Evolutionary conservation across 2,113 vertebrate species (phyloP).

Genomic region (Pao palembangensis): DNA sequence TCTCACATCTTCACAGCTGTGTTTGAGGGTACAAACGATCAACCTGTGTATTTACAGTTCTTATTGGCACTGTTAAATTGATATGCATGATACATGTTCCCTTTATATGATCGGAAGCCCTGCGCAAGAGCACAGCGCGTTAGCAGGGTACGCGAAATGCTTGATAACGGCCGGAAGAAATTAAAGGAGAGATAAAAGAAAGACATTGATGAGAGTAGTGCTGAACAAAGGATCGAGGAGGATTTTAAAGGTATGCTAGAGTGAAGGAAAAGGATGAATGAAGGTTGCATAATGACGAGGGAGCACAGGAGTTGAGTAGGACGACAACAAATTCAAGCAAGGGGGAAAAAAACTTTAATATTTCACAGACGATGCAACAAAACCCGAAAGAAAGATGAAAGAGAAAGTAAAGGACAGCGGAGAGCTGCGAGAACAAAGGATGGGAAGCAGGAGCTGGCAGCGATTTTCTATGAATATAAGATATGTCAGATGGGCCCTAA

Average conservation of each 20-base stretch:
- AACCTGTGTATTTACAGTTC: no score
- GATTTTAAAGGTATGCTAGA: constrained; percentile 24
- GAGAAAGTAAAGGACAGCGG: constrained; percentile 28
- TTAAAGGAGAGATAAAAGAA: constrained; percentile 7
- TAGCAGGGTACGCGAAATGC: constrained; percentile 28
- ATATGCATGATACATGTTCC: constrained; percentile 16
- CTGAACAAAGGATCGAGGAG: not conserved
- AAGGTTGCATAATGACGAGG: constrained; percentile 2
- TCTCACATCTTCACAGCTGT: no score
- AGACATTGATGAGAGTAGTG: constrained; percentile 8
- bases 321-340: constrained; percentile 11
- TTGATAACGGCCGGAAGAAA: constrained; percentile 20
- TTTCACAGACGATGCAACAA: constrained; percentile 11
- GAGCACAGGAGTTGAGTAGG: not conserved
- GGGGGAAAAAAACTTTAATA: constrained; percentile 15
- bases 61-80: constrained; percentile 6
- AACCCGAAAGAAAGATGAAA: constrained; percentile 27
- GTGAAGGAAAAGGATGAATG: constrained; percentile 12
- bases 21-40: no score
- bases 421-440: constrained; percentile 40
- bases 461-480: constrained; percentile 37
- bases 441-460: constrained; percentile 19
- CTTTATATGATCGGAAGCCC: constrained; percentile 13
- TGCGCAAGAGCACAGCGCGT: not conserved
- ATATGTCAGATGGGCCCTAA: constrained; percentile 42